Conservation (phyloP, 2,113 vertebrate species). For the Chauna torquata region DNA sequence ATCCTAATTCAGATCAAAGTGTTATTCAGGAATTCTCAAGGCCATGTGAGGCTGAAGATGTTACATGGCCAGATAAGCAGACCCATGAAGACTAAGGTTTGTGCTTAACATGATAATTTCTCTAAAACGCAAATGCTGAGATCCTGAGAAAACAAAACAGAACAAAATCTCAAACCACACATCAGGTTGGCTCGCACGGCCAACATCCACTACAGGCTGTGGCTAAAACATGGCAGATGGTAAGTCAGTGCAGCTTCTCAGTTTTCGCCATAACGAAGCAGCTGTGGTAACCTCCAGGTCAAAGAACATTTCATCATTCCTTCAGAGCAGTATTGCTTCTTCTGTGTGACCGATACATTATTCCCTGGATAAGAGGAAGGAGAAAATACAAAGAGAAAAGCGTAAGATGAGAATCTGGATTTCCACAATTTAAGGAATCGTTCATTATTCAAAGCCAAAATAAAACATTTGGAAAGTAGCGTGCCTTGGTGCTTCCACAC, state of each 20-base stretch:
- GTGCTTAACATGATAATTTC: background rate
- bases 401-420: background rate
- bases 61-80: background rate
- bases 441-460: background rate
- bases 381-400: background rate
- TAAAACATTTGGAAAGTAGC: background rate
- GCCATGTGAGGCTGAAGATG: background rate
- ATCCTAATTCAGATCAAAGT: background rate
- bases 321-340: background rate
- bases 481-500: background rate
- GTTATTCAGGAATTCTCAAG: background rate
- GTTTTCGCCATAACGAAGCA: background rate
- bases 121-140: background rate
- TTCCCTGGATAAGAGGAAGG: background rate
- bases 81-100: background rate
- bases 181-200: background rate
- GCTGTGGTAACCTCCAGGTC: background rate
- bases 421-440: background rate
- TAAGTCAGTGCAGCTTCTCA: background rate
- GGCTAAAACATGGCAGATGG: background rate
- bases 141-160: background rate
- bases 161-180: background rate
- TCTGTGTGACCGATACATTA: background rate
- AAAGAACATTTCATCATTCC: background rate
- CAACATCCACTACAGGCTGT: background rate